These are phyloP conservation scores for Metridium senile DNA, from an alignment of 92 coral and sea anemone genomes.

Conservation along the genomic window DNA sequence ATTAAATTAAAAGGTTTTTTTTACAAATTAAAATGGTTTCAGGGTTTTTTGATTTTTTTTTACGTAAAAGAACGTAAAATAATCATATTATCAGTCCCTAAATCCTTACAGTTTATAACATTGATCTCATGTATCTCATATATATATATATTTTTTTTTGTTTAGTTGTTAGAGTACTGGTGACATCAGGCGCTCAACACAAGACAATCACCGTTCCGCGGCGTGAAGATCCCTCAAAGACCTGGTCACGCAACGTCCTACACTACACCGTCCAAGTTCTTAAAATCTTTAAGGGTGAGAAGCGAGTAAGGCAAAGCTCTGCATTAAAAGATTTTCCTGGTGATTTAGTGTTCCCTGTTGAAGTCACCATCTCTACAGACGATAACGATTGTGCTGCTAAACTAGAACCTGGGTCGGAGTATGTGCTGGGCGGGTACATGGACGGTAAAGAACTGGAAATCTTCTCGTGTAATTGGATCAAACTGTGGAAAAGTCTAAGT, in stretches of 20 bases:
- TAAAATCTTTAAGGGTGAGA: conserved; percentile 23
- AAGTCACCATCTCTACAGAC: conserved; percentile 34
- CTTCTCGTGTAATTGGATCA: conserved; percentile 76
- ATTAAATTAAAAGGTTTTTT: too few species aligned
- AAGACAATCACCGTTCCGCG: conserved; percentile 14
- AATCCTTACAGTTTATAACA: too few species aligned
- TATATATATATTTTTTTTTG: neutral
- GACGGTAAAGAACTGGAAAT: conserved; percentile 29
- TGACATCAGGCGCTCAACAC: conserved; percentile 2
- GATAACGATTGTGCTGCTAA: conserved; percentile 41
- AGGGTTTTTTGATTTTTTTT: too few species aligned
- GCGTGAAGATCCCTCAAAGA: neutral
- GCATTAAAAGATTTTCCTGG: conserved; percentile 7
- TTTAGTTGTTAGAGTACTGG: conserved; percentile 29
- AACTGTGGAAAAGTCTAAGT: conserved; percentile 62
- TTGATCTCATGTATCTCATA: neutral
- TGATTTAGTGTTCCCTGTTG: conserved; percentile 6
- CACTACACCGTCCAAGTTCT: conserved; percentile 19
- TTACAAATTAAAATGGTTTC: too few species aligned
- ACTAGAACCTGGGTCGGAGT: conserved; percentile 22
- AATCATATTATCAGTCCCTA: too few species aligned
- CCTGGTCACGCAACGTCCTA: conserved; percentile 23
- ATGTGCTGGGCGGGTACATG: conserved; percentile 38
- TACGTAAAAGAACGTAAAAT: too few species aligned
- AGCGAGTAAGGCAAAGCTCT: conserved; percentile 7